Conservation (phyloP, 1,140 invertebrate species). For the Drosophila busckii region DNA sequence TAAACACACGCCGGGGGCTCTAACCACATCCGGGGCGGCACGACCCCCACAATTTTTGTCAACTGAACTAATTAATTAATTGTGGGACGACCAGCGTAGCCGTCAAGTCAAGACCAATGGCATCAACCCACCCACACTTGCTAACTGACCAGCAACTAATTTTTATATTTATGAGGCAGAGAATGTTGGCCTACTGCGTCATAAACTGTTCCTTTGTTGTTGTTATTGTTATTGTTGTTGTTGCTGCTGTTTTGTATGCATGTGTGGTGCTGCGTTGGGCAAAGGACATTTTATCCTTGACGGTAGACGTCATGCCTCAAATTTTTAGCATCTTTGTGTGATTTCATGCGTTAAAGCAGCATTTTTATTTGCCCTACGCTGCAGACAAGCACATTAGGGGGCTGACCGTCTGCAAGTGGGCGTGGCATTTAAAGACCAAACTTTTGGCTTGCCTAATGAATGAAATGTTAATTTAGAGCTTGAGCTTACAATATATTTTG, state of each 20-base stretch:
- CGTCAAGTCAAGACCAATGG: slow-evolving; percentile 20
- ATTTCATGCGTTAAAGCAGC: slow-evolving; percentile 74
- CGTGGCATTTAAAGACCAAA: not conserved
- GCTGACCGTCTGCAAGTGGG: not conserved
- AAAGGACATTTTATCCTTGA: slow-evolving; percentile 49
- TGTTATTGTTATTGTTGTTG: slow-evolving; percentile 1
- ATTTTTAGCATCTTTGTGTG: slow-evolving; percentile 75
- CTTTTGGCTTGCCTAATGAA: too few relatives aligned
- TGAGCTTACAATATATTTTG: too few relatives aligned
- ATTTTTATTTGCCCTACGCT: slow-evolving; percentile 63
- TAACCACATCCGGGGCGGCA: slow-evolving; percentile 44
- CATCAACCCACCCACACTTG: slow-evolving; percentile 47
- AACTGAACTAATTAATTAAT: slow-evolving; percentile 77
- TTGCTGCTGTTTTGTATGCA: slow-evolving; percentile 51
- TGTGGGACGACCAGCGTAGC: slow-evolving; percentile 60
- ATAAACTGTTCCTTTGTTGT: slow-evolving; percentile 50
- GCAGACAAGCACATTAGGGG: slow-evolving; percentile 43
- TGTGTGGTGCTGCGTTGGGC: slow-evolving; percentile 26
- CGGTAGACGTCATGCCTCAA: slow-evolving; percentile 57
- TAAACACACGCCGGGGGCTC: slow-evolving; percentile 52
- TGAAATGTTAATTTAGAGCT: too few relatives aligned
- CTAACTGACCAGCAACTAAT: slow-evolving; percentile 75
- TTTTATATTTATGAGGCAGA: slow-evolving; percentile 70
- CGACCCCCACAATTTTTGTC: slow-evolving; percentile 69
- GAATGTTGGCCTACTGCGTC: slow-evolving; percentile 69